A percentile compares a stretch with the other conserved stretches of the same genome.
Evolutionary conservation across 2,113 vertebrate species (phyloP).

Genomic region (Indicator maculatus): DNA sequence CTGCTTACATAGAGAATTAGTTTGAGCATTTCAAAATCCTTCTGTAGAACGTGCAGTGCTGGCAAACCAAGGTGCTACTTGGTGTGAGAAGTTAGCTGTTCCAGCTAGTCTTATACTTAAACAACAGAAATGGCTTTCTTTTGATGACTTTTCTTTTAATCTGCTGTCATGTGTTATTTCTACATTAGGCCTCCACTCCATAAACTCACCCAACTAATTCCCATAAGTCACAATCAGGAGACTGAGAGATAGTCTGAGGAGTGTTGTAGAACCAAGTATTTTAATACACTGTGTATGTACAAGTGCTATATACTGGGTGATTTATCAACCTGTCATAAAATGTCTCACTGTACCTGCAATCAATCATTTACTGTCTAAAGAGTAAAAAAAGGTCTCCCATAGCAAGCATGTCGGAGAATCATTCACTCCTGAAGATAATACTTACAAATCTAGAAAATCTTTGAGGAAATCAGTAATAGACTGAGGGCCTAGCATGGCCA

Average conservation of each 20-base stretch:
- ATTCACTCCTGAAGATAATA: background rate
- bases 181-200: background rate
- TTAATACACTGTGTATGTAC: background rate
- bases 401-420: background rate
- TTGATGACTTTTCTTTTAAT: background rate
- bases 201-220: background rate
- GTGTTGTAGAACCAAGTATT: background rate
- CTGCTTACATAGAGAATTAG: background rate
- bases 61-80: background rate
- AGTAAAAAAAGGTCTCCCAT: background rate
- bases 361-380: background rate
- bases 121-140: background rate
- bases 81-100: background rate
- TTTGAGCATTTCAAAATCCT: background rate
- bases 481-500: accelerated
- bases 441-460: background rate
- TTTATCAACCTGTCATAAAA: background rate
- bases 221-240: background rate
- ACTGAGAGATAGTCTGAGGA: background rate
- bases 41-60: background rate
- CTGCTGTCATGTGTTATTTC: background rate
- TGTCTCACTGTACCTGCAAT: background rate
- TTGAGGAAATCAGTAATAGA: background rate
- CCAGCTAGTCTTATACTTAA: background rate
- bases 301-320: background rate